phyloP scores from a whole-genome alignment of 1,140 invertebrate species.

The Hyposmocoma kahamanoa region DNA sequence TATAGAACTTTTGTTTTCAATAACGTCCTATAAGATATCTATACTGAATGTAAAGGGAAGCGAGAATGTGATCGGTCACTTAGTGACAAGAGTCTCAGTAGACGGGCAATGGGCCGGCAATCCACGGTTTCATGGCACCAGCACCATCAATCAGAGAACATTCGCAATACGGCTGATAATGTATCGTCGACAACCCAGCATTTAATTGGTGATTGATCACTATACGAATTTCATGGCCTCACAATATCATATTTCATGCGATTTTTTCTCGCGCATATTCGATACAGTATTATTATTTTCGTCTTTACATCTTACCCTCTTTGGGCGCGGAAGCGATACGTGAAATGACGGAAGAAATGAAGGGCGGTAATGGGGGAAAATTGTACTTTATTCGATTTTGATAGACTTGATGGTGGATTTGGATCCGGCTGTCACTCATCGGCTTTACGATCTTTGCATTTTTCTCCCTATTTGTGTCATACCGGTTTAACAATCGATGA shows the following conservation, averaged over 20 bases:
- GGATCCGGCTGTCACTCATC: slow-evolving; percentile 47
- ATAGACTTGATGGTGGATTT: slow-evolving; percentile 68
- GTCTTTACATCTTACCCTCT: slow-evolving; percentile 59
- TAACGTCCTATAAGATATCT: too few species aligned
- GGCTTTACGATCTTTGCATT: slow-evolving; percentile 21
- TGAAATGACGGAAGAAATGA: slow-evolving; percentile 67
- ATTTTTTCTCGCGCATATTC: slow-evolving; percentile 55
- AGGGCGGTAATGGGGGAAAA: slow-evolving; percentile 69
- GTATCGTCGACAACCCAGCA: slow-evolving; percentile 56
- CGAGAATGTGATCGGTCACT: slow-evolving; percentile 33
- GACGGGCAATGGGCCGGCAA: slow-evolving; percentile 31
- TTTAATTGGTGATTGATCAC: slow-evolving; percentile 70
- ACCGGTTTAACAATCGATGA: too few species aligned
- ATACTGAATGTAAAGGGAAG: too few species aligned
- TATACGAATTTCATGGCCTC: slow-evolving; percentile 39
- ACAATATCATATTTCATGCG: slow-evolving; percentile 48
- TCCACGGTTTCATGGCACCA: slow-evolving; percentile 40
- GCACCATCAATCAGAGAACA: slow-evolving; percentile 58
- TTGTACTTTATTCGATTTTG: slow-evolving; percentile 71
- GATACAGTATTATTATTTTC: slow-evolving; percentile 68
- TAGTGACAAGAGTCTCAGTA: slow-evolving; percentile 29
- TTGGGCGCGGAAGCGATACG: slow-evolving; percentile 65
- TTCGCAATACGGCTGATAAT: slow-evolving; percentile 54
- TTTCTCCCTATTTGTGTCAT: too few species aligned
- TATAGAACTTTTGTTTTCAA: too few species aligned